Evolutionary conservation across 2,888 invertebrate genomes (phyloP).

Genomic region (Ennomos fuscantarius): DNA sequence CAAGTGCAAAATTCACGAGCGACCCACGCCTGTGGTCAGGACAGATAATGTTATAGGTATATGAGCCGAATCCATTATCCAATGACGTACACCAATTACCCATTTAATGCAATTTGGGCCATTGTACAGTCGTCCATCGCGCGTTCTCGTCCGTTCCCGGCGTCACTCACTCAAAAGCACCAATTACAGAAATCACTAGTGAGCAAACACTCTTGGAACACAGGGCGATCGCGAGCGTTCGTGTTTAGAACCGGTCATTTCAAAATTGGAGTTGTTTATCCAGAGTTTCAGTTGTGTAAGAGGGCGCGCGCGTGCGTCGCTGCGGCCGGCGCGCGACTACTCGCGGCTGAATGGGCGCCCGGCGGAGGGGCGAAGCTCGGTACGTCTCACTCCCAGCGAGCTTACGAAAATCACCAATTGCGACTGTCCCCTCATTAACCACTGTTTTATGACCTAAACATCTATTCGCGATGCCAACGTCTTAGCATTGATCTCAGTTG

Average conservation of each 20-base stretch:
- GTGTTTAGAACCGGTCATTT: conserved; percentile 72
- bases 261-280: conserved; percentile 60
- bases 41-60: conserved; percentile 72
- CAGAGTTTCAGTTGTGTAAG: conserved; percentile 60
- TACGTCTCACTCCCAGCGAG: conserved; percentile 76
- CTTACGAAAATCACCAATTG: conserved; percentile 81
- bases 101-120: conserved; percentile 84
- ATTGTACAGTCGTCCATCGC: conserved; percentile 73
- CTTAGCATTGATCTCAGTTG: conserved; percentile 30
- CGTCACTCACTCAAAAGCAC: conserved; percentile 81
- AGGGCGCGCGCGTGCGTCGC: conserved; percentile 79
- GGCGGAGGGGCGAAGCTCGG: conserved; percentile 83
- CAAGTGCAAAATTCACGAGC: conserved; percentile 76
- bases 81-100: conserved; percentile 84
- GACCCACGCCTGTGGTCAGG: conserved; percentile 69
- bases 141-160: conserved; percentile 74
- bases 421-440: conserved; percentile 70
- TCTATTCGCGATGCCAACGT: conserved; percentile 42
- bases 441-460: conserved; percentile 45
- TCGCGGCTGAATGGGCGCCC: conserved; percentile 73
- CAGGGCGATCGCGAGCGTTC: conserved; percentile 64
- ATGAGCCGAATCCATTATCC: conserved; percentile 82
- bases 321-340: conserved; percentile 82
- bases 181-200: conserved; percentile 76
- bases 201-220: conserved; percentile 68